Percentiles rank a stretch among this genome's conserved stretches.
phyloP scores from a whole-genome alignment of 2,888 invertebrate genomes.

The Nipponacmea schrenckii region DNA sequence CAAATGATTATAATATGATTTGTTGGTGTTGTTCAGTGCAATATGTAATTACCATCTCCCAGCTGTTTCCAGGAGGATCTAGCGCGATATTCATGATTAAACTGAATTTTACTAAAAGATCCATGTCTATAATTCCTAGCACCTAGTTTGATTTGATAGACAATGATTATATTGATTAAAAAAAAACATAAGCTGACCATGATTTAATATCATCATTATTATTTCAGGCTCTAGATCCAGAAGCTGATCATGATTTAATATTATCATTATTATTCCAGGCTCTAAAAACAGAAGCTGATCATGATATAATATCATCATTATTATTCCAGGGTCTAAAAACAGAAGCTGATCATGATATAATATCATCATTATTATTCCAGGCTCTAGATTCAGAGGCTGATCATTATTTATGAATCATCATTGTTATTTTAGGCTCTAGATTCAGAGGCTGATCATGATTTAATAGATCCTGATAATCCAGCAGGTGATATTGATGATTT shows the following conservation, averaged over 20 bases:
- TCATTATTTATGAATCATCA: slow-evolving; percentile 58
- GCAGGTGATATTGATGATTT: slow-evolving; percentile 78
- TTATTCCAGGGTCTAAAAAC: slow-evolving; percentile 57
- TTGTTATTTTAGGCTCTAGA: slow-evolving; percentile 55
- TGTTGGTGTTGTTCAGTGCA: too few species aligned
- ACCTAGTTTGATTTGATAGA: too few species aligned
- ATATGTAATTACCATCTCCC: too few species aligned
- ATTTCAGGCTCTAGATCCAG: slow-evolving; percentile 59
- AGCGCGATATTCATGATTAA: too few species aligned
- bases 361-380: slow-evolving; percentile 51
- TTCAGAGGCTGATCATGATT: slow-evolving; percentile 63
- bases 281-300: slow-evolving; percentile 63
- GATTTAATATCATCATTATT: slow-evolving; percentile 54
- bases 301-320: slow-evolving; percentile 56
- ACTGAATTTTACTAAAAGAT: too few species aligned
- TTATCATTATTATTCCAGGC: slow-evolving; percentile 38
- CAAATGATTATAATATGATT: too few species aligned
- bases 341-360: slow-evolving; percentile 61
- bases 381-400: slow-evolving; percentile 64
- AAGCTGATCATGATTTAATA: too few species aligned
- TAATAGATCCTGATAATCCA: slow-evolving; percentile 54
- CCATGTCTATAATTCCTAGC: too few species aligned
- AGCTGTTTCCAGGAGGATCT: too few species aligned
- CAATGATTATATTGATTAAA: too few species aligned
- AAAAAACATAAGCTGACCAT: slow-evolving; percentile 63